These are phyloP conservation scores for Lysandra coridon DNA, from an alignment of 2,888 invertebrate genomes.

Conservation along the genomic window DNA sequence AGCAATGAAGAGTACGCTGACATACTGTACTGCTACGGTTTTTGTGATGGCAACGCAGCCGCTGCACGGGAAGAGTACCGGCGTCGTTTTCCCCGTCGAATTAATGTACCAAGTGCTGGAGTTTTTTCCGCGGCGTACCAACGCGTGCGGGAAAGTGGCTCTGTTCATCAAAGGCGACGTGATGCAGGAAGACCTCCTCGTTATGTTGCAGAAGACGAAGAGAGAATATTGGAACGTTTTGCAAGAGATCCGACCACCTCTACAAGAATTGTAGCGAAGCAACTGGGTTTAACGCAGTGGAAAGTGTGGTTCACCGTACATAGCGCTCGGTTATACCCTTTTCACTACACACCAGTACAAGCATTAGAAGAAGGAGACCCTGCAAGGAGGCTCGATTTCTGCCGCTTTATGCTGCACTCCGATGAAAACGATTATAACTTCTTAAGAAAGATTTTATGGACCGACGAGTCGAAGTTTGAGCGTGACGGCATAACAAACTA, in stretches of 20 bases:
- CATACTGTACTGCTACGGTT: constrained; percentile 24
- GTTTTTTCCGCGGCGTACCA: constrained; percentile 6
- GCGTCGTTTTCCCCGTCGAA: constrained; percentile 20
- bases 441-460: no score
- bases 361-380: constrained; percentile 44
- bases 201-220: constrained; percentile 19
- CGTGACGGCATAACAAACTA: neutral
- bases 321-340: neutral
- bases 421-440: neutral
- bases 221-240: constrained; percentile 20
- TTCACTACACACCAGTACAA: constrained; percentile 37
- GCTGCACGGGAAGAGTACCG: constrained; percentile 28
- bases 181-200: constrained; percentile 25
- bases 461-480: no score
- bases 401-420: constrained; percentile 35
- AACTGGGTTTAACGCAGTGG: neutral
- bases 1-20: constrained; percentile 2
- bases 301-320: neutral
- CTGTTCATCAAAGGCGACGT: neutral
- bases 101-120: constrained; percentile 25
- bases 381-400: constrained; percentile 43
- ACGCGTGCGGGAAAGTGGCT: neutral
- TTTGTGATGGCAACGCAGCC: constrained; percentile 19
- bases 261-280: neutral
- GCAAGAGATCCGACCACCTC: constrained; percentile 16